phyloP scores from a whole-genome alignment of 2,797 vertebrate species.

The Graptemys geographica region DNA sequence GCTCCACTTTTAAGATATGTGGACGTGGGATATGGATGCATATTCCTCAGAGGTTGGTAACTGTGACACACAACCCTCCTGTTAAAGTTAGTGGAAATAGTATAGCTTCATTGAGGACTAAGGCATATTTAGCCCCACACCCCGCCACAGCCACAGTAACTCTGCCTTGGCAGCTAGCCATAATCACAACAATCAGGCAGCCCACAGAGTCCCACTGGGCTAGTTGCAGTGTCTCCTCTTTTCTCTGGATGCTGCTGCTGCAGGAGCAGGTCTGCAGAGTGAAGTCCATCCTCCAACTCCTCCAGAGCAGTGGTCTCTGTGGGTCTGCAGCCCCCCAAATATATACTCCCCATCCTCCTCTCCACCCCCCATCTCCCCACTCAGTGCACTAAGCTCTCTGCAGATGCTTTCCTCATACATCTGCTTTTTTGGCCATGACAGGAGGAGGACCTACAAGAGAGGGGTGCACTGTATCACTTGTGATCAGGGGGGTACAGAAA shows the following conservation, averaged over 20 bases:
- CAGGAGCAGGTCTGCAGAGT: not conserved
- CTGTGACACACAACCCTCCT: rapidly evolving
- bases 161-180: not conserved
- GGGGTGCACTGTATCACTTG: too few relatives aligned
- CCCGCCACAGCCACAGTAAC: not conserved
- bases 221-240: rapidly evolving
- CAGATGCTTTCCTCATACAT: too few relatives aligned
- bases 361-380: too few relatives aligned
- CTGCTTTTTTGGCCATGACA: too few relatives aligned
- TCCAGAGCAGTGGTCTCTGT: not conserved
- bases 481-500: too few relatives aligned
- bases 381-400: too few relatives aligned
- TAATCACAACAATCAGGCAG: not conserved
- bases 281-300: not conserved
- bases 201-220: rapidly evolving
- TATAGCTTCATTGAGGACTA: not conserved
- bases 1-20: rapidly evolving
- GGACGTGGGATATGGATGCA: not conserved
- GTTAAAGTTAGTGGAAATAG: not conserved
- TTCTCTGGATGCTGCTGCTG: not conserved
- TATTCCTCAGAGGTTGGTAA: rapidly evolving
- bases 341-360: rapidly evolving
- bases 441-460: too few relatives aligned
- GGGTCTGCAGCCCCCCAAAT: not conserved
- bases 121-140: rapidly evolving